These are phyloP conservation scores for Tolypeutes matacus DNA, from an alignment of 2,797 vertebrate species.

Conservation along the genomic window DNA sequence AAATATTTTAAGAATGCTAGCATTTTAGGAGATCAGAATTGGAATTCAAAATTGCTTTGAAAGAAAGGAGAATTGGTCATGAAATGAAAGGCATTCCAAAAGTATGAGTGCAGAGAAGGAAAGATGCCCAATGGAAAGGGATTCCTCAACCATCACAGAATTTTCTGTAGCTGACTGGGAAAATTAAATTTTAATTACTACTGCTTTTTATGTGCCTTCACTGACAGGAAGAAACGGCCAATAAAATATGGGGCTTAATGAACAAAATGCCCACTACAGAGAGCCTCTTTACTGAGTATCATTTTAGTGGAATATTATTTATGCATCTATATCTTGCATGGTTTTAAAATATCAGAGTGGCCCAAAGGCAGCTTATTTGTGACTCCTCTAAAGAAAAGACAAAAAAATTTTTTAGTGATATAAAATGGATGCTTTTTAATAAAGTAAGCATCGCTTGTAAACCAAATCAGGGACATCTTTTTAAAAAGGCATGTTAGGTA, in stretches of 20 bases:
- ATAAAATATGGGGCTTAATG: neutral
- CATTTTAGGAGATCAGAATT: constrained; percentile 44
- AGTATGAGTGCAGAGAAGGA: neutral
- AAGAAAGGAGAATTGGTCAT: constrained; percentile 38
- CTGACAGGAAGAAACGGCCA: neutral
- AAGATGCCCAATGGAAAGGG: neutral
- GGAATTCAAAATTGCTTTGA: constrained; percentile 46
- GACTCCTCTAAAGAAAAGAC: neutral
- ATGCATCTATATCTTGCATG: neutral
- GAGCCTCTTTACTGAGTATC: neutral
- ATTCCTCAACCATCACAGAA: neutral
- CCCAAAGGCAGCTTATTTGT: constrained; percentile 7
- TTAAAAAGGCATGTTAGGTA: constrained; percentile 62
- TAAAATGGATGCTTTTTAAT: constrained; percentile 21
- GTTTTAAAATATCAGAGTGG: neutral
- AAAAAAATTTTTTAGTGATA: constrained; percentile 14
- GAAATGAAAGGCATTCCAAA: constrained; percentile 64
- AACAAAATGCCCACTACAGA: neutral
- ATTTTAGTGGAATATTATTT: neutral
- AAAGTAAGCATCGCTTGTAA: constrained; percentile 36
- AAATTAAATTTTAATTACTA: constrained; percentile 48
- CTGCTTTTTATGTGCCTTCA: constrained; percentile 41
- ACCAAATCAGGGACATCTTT: constrained; percentile 58
- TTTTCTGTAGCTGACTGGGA: constrained; percentile 40
- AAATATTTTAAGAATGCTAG: constrained; percentile 33